phyloP scores from a whole-genome alignment of 2,888 invertebrate genomes.

The Tetropium fuscum region DNA sequence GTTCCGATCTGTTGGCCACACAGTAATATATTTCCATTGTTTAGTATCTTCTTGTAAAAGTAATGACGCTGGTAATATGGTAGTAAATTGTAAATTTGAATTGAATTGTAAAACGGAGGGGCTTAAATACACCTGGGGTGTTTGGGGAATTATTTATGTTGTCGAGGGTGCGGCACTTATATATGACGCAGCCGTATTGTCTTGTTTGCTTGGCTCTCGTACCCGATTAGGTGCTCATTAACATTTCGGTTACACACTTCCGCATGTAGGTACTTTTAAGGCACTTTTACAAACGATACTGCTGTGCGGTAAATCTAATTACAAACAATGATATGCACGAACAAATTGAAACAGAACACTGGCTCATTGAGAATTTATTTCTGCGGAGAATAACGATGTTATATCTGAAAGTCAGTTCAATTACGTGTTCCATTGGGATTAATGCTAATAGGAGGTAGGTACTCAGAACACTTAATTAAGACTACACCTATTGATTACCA shows the following conservation, averaged over 20 bases:
- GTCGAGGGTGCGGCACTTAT: conserved; percentile 9
- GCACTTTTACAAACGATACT: conserved; percentile 4
- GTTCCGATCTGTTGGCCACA: neutral
- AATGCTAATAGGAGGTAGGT: no score
- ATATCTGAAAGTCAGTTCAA: no score
- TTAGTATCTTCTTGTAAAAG: conserved; percentile 6
- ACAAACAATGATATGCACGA: conserved; percentile 4
- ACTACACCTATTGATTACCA: no score
- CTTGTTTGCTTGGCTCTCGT: conserved; percentile 1
- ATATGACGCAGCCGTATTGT: neutral
- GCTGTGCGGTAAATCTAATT: conserved; percentile 11
- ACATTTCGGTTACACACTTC: conserved; percentile 12
- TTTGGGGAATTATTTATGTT: conserved; percentile 15
- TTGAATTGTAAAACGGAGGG: conserved; percentile 19
- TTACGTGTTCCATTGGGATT: no score
- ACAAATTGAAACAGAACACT: conserved; percentile 3
- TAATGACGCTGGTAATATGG: conserved; percentile 17
- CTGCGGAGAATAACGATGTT: no score
- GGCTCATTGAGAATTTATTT: no score
- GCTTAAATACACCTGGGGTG: conserved; percentile 13
- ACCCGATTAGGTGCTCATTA: conserved; percentile 15
- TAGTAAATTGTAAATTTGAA: conserved; percentile 12
- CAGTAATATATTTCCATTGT: conserved; percentile 16
- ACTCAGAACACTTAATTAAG: no score
- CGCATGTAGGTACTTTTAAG: conserved; percentile 11